Conservation (phyloP, 2,797 vertebrate genomes). For the Enteromius mattozi region DNA sequence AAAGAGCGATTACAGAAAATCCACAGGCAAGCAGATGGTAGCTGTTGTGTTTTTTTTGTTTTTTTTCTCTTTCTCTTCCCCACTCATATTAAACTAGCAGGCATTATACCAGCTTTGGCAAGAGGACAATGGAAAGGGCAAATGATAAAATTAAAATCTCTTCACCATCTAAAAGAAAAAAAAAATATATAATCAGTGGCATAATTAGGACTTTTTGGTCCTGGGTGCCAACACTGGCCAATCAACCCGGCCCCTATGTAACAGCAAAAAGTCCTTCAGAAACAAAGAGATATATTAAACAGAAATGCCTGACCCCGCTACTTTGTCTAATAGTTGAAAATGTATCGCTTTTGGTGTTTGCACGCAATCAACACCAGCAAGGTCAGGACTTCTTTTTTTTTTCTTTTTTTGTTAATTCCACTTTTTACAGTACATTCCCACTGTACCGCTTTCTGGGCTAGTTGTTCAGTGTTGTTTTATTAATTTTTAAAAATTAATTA, state of each 20-base stretch:
- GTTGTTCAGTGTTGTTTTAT: slow-evolving; percentile 29
- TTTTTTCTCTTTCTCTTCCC: slow-evolving; percentile 39
- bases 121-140: slow-evolving; percentile 70
- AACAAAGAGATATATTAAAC: slow-evolving; percentile 61
- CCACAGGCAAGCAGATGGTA: slow-evolving; percentile 83
- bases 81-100: slow-evolving; percentile 73
- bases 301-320: slow-evolving; percentile 62
- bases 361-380: slow-evolving; percentile 63
- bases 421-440: slow-evolving; percentile 44
- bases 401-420: background rate
- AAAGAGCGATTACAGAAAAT: slow-evolving; percentile 87
- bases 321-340: slow-evolving; percentile 64
- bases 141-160: slow-evolving; percentile 73
- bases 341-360: slow-evolving; percentile 58
- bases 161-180: slow-evolving; percentile 59
- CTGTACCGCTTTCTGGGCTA: background rate
- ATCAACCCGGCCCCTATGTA: slow-evolving; percentile 50
- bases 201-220: slow-evolving; percentile 57
- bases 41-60: slow-evolving; percentile 61
- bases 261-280: slow-evolving; percentile 37
- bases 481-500: background rate
- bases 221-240: slow-evolving; percentile 50
- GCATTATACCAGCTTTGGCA: slow-evolving; percentile 63
- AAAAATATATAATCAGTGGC: slow-evolving; percentile 50
- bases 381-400: slow-evolving; percentile 57